These are phyloP conservation scores for Symphodus melops DNA, from an alignment of 2,113 vertebrate genomes.

Conservation along the genomic window DNA sequence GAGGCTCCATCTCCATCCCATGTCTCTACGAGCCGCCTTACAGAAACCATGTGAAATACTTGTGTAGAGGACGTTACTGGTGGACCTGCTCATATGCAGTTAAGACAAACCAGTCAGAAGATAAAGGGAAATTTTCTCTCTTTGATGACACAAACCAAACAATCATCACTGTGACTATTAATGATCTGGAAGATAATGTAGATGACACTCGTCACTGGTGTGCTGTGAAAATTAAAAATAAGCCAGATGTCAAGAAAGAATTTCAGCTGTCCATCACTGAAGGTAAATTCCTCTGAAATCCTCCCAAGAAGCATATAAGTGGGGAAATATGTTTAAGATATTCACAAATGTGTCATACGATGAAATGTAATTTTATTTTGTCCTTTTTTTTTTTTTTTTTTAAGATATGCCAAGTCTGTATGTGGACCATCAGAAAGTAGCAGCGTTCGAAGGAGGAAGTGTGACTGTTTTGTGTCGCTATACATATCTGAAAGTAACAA, in stretches of 20 bases:
- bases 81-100: fast-evolving
- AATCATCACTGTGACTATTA: conserved; percentile 49
- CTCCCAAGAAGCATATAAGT: too few species aligned
- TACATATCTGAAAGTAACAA: fast-evolving
- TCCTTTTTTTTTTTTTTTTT: conserved; percentile 1
- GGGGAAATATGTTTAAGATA: not conserved
- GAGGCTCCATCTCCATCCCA: conserved; percentile 36
- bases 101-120: not conserved
- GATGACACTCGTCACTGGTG: conserved; percentile 7
- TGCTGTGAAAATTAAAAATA: not conserved
- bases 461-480: conserved; percentile 3
- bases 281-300: conserved; percentile 14
- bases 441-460: conserved; percentile 24
- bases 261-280: conserved; percentile 17
- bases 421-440: conserved; percentile 23
- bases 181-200: fast-evolving
- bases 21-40: not conserved
- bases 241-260: fast-evolving
- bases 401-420: conserved; percentile 10
- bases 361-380: not conserved
- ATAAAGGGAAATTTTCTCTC: conserved; percentile 16
- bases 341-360: not conserved
- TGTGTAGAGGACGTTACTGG: not conserved
- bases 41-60: conserved; percentile 20
- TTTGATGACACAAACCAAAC: conserved; percentile 23